Evolutionary conservation across 2,888 invertebrate species (phyloP), one percentile per base, ranked within the genome.

Genomic region (Allolobophora icterica): DNA sequence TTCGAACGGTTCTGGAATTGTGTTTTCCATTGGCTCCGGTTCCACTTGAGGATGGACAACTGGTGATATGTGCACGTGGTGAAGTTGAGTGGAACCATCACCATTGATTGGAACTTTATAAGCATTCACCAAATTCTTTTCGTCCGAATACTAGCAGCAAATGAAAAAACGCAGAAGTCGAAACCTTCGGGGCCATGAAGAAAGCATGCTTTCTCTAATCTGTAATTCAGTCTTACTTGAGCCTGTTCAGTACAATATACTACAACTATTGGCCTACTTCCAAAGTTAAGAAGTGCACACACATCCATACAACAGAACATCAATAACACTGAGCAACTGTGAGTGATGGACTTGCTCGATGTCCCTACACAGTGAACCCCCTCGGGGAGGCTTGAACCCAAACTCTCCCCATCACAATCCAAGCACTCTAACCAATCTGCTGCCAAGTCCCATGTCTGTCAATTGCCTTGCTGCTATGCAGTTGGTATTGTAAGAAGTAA

Each of bases 61-160:
- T 89, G 89, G 33, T 21, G 87, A 35, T 34, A 38, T 30, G 38
- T 87, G 87, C 21, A 87, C n/a, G 87, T 87, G 87, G 87, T 87
- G 34, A 38, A 38, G 38, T 35, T 35, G 15, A 87, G 19, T 35
- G 87, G 87, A n/a, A 24, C 87, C 19, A 19, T 87, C 87, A 33
- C 35, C 87, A 87, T 34, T 87, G n/a, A 87, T 21, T 87, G 87
- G 38, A 87, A 87, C 87, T 87, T 87, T 87, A 38, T 38, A 35
- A 35, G 87, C 6, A 34, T 34, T 34, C 38, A 87, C 34, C 87
- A 87, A 38, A 87, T 87, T 34, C 87, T 87, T 87, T 15, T 87
- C 87, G 87, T 87, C 87, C 87, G 15, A 24, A 87, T 35, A 87
- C 87, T 87, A 35, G 34, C 24, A 35, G 35, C 38, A 38, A 87